Percentiles rank a stretch among this genome's conserved stretches.
These are phyloP conservation scores for Turdus rufiventris DNA, from an alignment of 2,113 vertebrate species.

Conservation along the genomic window DNA sequence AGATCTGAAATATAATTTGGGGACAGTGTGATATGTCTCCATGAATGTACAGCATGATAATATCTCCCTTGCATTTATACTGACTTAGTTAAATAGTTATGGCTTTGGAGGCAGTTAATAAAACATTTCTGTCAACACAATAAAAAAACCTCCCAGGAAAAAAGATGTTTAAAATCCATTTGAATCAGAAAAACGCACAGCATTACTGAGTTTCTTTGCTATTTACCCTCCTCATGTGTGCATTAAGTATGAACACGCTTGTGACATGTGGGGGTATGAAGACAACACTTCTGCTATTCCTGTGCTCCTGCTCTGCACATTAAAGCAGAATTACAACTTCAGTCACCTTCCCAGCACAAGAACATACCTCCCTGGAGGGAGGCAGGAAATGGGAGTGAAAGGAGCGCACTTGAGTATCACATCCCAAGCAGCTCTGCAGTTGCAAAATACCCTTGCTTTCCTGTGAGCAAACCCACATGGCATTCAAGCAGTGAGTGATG, in stretches of 20 bases:
- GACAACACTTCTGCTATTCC: neutral
- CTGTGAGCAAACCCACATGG: neutral
- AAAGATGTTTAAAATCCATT: neutral
- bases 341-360: neutral
- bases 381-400: neutral
- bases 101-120: neutral
- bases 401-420: neutral
- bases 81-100: neutral
- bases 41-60: neutral
- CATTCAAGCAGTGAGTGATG: neutral
- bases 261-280: neutral
- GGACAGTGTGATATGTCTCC: neutral
- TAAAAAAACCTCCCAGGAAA: neutral
- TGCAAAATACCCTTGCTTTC: neutral
- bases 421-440: neutral
- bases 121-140: neutral
- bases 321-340: neutral
- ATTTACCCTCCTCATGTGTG: neutral
- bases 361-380: neutral
- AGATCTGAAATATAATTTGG: neutral
- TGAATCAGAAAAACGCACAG: neutral
- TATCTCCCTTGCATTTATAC: neutral
- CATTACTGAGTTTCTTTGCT: neutral
- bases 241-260: neutral
- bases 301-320: neutral